Evolutionary conservation across 2,797 vertebrate genomes (phyloP), one percentile per base, ranked within the genome.

Genomic region (Numenius phaeopus): DNA sequence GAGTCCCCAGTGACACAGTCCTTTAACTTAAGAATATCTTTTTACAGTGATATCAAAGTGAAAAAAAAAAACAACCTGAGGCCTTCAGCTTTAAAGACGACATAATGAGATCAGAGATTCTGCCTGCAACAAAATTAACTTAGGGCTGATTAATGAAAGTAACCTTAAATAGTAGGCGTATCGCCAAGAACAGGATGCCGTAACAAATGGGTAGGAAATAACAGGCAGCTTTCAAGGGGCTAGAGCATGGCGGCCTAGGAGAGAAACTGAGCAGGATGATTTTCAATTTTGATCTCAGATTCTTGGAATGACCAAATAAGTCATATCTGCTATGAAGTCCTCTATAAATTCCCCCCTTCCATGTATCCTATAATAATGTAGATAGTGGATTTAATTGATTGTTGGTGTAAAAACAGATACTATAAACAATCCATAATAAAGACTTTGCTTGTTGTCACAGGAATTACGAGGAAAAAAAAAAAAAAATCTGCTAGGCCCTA

Each of bases 81-180:
- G 95, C 91, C 94, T 93, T 97, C 84, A 72, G 96, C 90, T 98
- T 98, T 98, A 97, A 95, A 97, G 96, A 96, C 72, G 96, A 97
- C 92, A 96, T 97, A 97, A 98, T 87, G 87, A 97, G 95, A 98
- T 98, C 97, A 97, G 97, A 97, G 96, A 97, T 97, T 97, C 77
- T 94, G 88, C 93, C 95, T 95, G 93, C 89, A 97, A 97, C 97
- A 87, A 98, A 98, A 98, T 97, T 97, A 98, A 96, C 96, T 98
- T 97, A 97, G 72, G 79, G 97, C 93, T 98, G 97, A 98, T 97
- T 97, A 98, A 98, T 94, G 97, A 97, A 98, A 98, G 97, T 87
- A 97, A 96, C 97, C 95, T 97, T 96, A 98, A 98, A 97, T 75
- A 97, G 94, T 4, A 76, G 97, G 97, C 93, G 24, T 70, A 55